These are phyloP conservation scores for Micrasema longulum DNA, from an alignment of 1,140 invertebrate genomes.

Conservation along the genomic window DNA sequence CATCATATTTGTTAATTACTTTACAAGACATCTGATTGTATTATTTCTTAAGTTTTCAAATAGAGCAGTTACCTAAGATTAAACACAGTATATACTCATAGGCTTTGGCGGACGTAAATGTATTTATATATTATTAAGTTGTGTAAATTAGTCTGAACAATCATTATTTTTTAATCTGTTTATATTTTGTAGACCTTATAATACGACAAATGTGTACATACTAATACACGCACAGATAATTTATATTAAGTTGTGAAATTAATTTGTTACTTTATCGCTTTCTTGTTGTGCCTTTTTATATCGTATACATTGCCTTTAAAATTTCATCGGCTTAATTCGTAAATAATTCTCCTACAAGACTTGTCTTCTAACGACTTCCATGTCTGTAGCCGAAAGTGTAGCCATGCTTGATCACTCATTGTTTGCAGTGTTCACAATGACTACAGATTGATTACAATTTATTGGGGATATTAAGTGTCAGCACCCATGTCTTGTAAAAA, in stretches of 20 bases:
- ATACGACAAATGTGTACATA: conserved; percentile 1
- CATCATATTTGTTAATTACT: too few relatives aligned
- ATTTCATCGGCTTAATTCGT: too few relatives aligned
- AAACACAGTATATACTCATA: conserved; percentile 20
- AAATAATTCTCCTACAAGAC: too few relatives aligned
- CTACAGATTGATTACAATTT: too few relatives aligned
- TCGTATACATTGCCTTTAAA: conserved; percentile 6
- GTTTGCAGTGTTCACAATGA: too few relatives aligned
- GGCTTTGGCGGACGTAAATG: conserved; percentile 4
- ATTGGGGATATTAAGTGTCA: too few relatives aligned
- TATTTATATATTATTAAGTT: conserved; percentile 43
- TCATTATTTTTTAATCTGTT: conserved; percentile 3
- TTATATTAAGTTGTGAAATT: conserved; percentile 1
- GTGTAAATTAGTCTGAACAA: not conserved
- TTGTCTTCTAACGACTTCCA: too few relatives aligned
- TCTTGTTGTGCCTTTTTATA: conserved; percentile 10
- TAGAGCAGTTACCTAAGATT: conserved; percentile 38
- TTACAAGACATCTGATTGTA: too few relatives aligned
- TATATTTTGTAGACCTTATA: conserved; percentile 12
- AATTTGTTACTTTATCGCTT: conserved; percentile 12
- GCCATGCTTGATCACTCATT: too few relatives aligned
- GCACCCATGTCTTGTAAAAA: too few relatives aligned
- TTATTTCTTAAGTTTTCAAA: conserved; percentile 4
- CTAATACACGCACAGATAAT: not conserved
- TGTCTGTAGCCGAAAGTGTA: too few relatives aligned